Conservation (phyloP, 2,113 vertebrate species). For the Eulacestoma nigropectus region DNA sequence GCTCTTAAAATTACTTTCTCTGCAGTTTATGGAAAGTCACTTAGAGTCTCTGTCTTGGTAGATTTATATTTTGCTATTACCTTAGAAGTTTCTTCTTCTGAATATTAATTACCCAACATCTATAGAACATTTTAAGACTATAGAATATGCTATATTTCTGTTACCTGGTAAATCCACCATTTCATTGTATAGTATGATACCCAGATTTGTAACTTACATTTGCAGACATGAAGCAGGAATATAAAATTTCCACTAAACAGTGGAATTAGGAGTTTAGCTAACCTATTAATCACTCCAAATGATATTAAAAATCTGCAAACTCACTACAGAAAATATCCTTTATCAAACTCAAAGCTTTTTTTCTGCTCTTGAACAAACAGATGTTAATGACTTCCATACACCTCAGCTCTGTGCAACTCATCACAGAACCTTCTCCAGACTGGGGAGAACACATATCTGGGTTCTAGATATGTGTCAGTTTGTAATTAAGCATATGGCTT, state of each 20-base stretch:
- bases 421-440: neutral
- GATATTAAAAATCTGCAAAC: neutral
- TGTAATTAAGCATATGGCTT: neutral
- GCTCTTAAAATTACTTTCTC: neutral
- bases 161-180: neutral
- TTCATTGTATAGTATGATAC: neutral
- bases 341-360: neutral
- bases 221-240: neutral
- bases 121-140: neutral
- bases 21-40: neutral
- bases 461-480: neutral
- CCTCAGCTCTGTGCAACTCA: neutral
- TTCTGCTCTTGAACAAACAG: neutral
- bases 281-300: neutral
- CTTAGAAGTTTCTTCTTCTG: neutral
- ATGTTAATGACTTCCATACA: neutral
- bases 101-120: neutral
- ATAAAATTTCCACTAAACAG: neutral
- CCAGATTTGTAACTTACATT: neutral
- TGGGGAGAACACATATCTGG: too few species aligned
- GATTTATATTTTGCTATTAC: neutral
- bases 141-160: neutral
- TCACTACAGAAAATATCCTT: neutral
- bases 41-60: neutral
- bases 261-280: neutral